Base-by-base conservation (phyloP, 1,140 invertebrate species). In the Lasioglossum baleicum region DNA sequence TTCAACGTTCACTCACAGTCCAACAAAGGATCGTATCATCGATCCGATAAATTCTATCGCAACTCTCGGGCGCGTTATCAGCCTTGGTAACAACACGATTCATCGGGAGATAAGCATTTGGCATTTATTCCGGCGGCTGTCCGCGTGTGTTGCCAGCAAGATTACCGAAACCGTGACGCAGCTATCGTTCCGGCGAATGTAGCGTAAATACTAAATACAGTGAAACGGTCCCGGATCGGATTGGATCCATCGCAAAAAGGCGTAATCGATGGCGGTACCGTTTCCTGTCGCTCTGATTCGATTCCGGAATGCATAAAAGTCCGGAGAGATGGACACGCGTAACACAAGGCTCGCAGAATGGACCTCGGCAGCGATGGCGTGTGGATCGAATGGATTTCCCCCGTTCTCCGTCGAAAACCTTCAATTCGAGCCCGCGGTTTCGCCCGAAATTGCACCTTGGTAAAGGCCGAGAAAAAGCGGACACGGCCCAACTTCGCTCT, bases 351-450 rank as follows among this genome's bases (percentile, higher is more conserved):
- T 44, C 44, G 31, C 31, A 48, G 67, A 66, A 81, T 81, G 58
- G 70, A 77, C 77, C 35, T 35, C 65, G 80, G 17, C 67, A 44
- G 61, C 67, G 60, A 81, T 77, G 61, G 80, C 80, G 66, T 65
- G 51, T 44, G 80, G 61, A 70, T 42, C 75, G 58, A 81, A 81
- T 77, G 35, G 67, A 81, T 77, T 81, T 78, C 65, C 61, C 75
- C 61, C 75, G 22, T 70, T n/a, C 22, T 15, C 60, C 15, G 67
- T 81, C 64, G 42, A 40, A 69, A 77, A 67, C 48, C 20, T 60
- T 48, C 58, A 48, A 66, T 75, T 68, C 78, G 72, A 8, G 22
- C 44, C 17, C 15, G 75, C 20, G 20, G 58, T 35, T 68, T 58
- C n/a, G 69, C 17, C 44, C 20, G 76, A 79, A 66, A 79, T 79